These are phyloP conservation scores for Brotula barbata DNA, from an alignment of 2,797 vertebrate genomes.

Conservation along the genomic window DNA sequence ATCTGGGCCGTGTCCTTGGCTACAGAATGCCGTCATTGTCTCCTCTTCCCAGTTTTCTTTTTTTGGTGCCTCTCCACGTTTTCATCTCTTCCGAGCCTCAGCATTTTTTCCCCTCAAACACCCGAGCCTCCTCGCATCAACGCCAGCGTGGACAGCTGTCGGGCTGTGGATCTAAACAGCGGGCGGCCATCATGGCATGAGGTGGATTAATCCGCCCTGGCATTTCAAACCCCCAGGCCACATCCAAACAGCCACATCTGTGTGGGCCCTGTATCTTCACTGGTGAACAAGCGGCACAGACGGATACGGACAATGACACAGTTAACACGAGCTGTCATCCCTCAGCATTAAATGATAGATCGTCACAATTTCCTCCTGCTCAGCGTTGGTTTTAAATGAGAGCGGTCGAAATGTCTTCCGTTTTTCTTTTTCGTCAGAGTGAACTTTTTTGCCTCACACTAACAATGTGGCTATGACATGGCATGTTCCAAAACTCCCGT, in stretches of 20 bases:
- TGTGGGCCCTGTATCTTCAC: constrained; percentile 25
- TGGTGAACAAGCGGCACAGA: constrained; percentile 33
- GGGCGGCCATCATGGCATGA: constrained; percentile 57
- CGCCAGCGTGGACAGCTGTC: constrained; percentile 69
- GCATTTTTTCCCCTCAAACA: constrained; percentile 33
- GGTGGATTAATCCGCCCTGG: constrained; percentile 74
- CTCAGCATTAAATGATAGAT: constrained; percentile 31
- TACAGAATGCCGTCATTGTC: constrained; percentile 46
- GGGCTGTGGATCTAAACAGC: constrained; percentile 58
- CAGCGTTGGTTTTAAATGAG: constrained; percentile 9
- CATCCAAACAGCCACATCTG: constrained; percentile 58
- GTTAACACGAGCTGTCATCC: constrained; percentile 34
- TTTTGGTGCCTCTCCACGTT: constrained; percentile 17
- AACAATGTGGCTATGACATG: no score
- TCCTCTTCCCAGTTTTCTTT: constrained; percentile 23
- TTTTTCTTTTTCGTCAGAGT: not conserved
- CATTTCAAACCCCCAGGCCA: constrained; percentile 63
- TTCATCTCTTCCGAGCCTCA: constrained; percentile 6
- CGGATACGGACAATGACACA: constrained; percentile 43
- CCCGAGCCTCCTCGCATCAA: constrained; percentile 52
- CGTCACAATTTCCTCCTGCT: constrained; percentile 23
- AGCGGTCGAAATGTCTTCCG: constrained; percentile 6
- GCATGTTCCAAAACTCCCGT: no score
- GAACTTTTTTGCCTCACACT: no score
- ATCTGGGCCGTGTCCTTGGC: constrained; percentile 66